Conservation (phyloP, 2,797 vertebrate genomes). For the Pterois miles region DNA sequence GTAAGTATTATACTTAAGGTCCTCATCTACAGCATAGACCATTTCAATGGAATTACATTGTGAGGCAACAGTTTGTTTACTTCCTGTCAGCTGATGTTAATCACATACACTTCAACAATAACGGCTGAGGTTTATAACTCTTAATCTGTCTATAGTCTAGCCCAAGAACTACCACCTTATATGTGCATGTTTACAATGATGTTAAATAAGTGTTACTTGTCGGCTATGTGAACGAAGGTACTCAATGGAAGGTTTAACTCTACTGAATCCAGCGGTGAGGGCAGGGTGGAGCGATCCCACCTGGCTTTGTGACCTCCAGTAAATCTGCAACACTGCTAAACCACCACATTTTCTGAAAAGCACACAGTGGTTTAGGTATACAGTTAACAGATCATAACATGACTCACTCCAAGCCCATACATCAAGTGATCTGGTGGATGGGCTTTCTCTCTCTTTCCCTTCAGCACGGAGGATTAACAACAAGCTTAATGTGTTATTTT, state of each 20-base stretch:
- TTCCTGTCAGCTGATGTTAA: no score
- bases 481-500: conserved; percentile 75
- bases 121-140: no score
- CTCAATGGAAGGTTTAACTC: background rate
- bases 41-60: no score
- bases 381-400: conserved; percentile 35
- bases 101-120: no score
- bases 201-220: no score
- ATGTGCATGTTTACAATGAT: background rate
- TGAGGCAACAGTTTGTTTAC: no score
- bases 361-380: conserved; percentile 27
- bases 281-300: background rate
- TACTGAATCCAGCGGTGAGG: background rate
- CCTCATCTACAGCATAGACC: background rate
- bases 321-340: conserved; percentile 45
- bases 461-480: conserved; percentile 70
- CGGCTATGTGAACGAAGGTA: background rate
- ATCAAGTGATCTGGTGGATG: conserved; percentile 44
- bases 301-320: conserved; percentile 43
- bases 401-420: conserved; percentile 22
- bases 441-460: conserved; percentile 39
- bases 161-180: background rate
- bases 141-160: no score
- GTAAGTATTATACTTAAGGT: no score
- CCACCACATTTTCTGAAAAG: conserved; percentile 56